These are phyloP conservation scores for Lacerta agilis DNA, from an alignment of 2,797 vertebrate genomes.

Conservation along the genomic window DNA sequence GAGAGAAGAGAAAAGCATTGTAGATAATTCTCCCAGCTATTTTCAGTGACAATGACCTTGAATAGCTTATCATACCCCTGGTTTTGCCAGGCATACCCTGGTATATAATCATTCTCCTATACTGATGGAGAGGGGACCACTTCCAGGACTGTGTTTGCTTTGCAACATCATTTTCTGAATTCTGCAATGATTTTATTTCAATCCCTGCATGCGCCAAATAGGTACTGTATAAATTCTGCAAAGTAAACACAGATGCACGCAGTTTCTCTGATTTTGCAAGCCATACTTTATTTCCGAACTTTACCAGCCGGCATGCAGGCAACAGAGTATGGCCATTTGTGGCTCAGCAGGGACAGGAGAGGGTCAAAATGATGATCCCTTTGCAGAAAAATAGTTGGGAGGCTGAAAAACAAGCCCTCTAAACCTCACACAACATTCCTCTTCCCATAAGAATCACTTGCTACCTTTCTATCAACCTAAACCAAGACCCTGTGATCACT, in stretches of 20 bases:
- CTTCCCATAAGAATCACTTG: too few species aligned
- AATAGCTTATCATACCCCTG: constrained; percentile 43
- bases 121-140: background rate
- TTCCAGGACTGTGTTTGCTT: background rate
- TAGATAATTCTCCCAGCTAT: constrained; percentile 45
- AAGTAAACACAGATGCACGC: background rate
- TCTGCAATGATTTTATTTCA: background rate
- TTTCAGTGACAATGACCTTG: constrained; percentile 59
- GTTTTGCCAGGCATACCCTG: background rate
- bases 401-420: too few species aligned
- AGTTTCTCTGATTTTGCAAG: background rate
- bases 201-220: accelerated
- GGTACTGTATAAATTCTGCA: background rate
- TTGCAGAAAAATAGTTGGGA: too few species aligned
- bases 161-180: background rate
- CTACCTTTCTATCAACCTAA: too few species aligned
- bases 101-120: background rate
- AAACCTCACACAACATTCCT: too few species aligned
- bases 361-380: background rate
- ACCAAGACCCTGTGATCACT: too few species aligned
- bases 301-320: background rate
- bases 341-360: background rate
- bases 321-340: background rate
- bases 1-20: constrained; percentile 25
- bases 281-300: background rate